Base-by-base conservation (phyloP, 2,113 vertebrate genomes). In the Brachypodius melanocephalos region DNA sequence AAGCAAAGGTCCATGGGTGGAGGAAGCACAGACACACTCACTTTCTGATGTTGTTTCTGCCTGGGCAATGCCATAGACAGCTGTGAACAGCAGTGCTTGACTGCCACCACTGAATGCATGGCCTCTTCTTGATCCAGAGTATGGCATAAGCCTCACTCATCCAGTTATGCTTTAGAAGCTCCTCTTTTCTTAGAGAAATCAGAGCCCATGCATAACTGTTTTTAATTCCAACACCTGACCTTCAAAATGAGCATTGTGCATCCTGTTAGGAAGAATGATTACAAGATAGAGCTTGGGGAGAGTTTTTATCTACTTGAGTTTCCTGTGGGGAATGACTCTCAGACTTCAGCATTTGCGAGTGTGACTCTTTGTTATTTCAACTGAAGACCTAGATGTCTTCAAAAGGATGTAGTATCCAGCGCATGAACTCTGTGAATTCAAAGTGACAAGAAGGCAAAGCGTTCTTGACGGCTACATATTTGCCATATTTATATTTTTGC, bases 11-110 rank as follows among this genome's bases (percentile, higher is more conserved):
- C 28, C n/a, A 63, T 36, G 57, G 40, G 14, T 28, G 61, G 48
- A 13, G 0, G 2, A 71, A 82, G 5, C 14, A 40, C 0, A 26
- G 29, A 21, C 28, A 24, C 26, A 55, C 22, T 55, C 18, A 17
- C 15, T 71, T 94, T 40, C 38, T 51, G 28, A 5, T n/a, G 17
- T 4, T 69, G 6, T 29, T 72, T 77, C n/a, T 66, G 8, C 57
- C 40, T 55, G 34, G 38, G 29, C 22, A 31, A 51, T 16, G 20
- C 6, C 12, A 12, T 2, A 13, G 29, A 19, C 19, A 69, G 21
- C 59, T 74, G 59, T 36, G 34, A 89, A 66, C 1, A 9, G 19
- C 55, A 42, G 8, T 8, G 17, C 32, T 87, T 6, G 21, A 8
- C 26, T 46, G 26, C 32, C 28, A 21, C n/a, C 6, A 2, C 42